Conservation (phyloP, 2,113 vertebrate genomes). For the Phrynosoma blainvillii region DNA sequence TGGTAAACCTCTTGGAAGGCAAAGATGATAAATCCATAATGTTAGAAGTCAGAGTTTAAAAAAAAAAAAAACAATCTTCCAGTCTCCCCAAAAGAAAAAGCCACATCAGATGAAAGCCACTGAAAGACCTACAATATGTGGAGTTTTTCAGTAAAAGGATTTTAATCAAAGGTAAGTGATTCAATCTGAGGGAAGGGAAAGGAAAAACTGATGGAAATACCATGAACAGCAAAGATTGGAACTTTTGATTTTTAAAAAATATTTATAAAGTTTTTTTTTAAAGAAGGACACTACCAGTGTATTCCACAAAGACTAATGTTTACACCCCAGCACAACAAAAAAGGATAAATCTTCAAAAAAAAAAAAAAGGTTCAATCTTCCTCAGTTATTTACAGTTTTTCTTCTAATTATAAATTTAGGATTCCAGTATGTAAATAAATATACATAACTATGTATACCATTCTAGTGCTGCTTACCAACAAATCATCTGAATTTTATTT, state of each 20-base stretch:
- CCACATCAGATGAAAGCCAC: slow-evolving; percentile 49
- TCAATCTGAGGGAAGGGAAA: slow-evolving; percentile 40
- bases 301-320: slow-evolving; percentile 88
- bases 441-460: slow-evolving; percentile 87
- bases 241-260: slow-evolving; percentile 69
- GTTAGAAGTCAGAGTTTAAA: slow-evolving; percentile 58
- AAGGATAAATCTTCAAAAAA: slow-evolving; percentile 81
- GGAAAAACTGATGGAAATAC: slow-evolving; percentile 78
- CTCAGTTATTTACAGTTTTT: slow-evolving; percentile 89
- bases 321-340: slow-evolving; percentile 84
- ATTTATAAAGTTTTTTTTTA: slow-evolving; percentile 73
- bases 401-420: slow-evolving; percentile 86
- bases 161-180: slow-evolving; percentile 69
- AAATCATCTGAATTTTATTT: slow-evolving; percentile 80
- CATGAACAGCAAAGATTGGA: slow-evolving; percentile 84
- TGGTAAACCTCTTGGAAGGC: slow-evolving; percentile 65
- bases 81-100: slow-evolving; percentile 23
- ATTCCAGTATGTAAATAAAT: slow-evolving; percentile 89
- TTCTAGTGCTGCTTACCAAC: slow-evolving; percentile 85
- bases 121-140: slow-evolving; percentile 56
- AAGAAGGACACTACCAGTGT: slow-evolving; percentile 89
- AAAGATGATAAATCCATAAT: slow-evolving; percentile 58
- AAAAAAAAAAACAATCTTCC: slow-evolving; percentile 50
- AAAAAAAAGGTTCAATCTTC: slow-evolving; percentile 76
- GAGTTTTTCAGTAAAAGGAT: slow-evolving; percentile 56